Percentiles rank a stretch among this genome's conserved stretches.
These are phyloP conservation scores for Phylloscopus trochiloides DNA, from an alignment of 2,113 vertebrate species.

Conservation along the genomic window DNA sequence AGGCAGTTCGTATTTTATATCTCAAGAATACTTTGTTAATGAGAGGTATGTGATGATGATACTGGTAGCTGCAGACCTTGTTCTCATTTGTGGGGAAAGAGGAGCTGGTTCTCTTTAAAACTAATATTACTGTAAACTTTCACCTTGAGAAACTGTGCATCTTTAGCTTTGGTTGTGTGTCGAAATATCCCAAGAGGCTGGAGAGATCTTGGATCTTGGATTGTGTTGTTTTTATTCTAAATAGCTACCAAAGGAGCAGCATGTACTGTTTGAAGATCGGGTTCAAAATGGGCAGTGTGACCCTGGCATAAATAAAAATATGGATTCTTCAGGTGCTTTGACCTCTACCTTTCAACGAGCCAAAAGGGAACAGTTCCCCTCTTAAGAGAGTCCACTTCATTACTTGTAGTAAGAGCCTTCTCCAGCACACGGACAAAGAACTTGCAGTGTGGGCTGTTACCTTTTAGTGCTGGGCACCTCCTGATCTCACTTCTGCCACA, in stretches of 20 bases:
- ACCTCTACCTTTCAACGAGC: neutral
- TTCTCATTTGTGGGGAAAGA: neutral
- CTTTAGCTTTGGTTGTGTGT: neutral
- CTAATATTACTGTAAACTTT: neutral
- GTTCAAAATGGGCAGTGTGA: neutral
- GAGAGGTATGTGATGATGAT: neutral
- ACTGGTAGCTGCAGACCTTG: neutral
- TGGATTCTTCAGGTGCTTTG: neutral
- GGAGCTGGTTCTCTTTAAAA: neutral
- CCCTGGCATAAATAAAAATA: neutral
- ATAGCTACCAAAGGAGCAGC: neutral
- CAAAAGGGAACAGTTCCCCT: neutral
- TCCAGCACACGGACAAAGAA: rapidly evolving
- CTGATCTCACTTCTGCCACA: neutral
- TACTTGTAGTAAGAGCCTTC: neutral
- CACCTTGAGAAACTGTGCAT: neutral
- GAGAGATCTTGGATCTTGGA: neutral
- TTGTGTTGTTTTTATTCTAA: neutral
- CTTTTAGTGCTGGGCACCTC: neutral
- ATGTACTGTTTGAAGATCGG: neutral
- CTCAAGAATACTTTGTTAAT: neutral
- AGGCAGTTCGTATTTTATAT: neutral
- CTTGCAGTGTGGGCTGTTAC: neutral
- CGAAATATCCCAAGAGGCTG: neutral
- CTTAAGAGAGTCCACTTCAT: neutral